Percentiles rank a stretch among this genome's conserved stretches.
Conservation (phyloP, 2,888 invertebrate species). For the Bimastos eiseni region DNA sequence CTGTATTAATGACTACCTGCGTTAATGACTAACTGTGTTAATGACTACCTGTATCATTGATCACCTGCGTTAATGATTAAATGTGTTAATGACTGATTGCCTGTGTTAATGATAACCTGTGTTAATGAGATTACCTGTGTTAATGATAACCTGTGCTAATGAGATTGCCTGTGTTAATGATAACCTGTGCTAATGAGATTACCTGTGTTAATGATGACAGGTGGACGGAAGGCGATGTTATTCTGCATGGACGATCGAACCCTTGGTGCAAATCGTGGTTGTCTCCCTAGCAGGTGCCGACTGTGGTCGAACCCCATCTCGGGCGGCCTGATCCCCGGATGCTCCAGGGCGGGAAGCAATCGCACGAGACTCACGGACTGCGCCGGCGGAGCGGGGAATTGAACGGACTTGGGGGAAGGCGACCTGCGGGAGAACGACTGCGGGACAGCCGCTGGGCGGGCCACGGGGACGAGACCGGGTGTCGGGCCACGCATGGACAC, state of each 20-base stretch:
- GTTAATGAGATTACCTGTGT: too few species aligned
- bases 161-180: too few species aligned
- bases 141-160: too few species aligned
- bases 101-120: too few species aligned
- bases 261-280: not conserved
- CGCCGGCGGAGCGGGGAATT: not conserved
- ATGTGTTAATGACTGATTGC: too few species aligned
- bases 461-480: conserved; percentile 7
- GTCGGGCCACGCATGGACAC: not conserved
- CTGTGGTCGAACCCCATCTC: not conserved
- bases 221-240: conserved; percentile 13
- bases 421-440: not conserved
- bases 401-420: not conserved
- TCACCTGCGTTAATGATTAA: too few species aligned
- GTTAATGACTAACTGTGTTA: too few species aligned
- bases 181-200: too few species aligned
- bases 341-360: not conserved
- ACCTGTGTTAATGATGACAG: not conserved
- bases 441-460: not conserved
- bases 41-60: too few species aligned
- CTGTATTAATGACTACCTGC: too few species aligned
- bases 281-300: not conserved
- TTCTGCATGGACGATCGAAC: conserved; percentile 15
- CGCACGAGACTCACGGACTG: not conserved
- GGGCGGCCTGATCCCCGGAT: not conserved